These are phyloP conservation scores for Lasioglossum vierecki DNA, from an alignment of 2,888 invertebrate genomes.

Conservation along the genomic window DNA sequence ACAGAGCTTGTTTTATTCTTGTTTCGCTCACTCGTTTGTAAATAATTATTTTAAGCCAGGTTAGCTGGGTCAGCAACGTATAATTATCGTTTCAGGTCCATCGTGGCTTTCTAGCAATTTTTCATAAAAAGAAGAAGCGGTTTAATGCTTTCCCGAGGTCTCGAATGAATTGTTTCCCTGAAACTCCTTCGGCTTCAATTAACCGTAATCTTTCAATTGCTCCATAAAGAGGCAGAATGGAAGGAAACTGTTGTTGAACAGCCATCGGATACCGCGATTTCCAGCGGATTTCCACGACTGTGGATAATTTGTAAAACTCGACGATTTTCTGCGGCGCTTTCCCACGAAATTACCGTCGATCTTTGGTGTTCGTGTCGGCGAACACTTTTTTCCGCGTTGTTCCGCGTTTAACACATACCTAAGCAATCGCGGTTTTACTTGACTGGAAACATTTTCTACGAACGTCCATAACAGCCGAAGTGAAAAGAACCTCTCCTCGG, in stretches of 20 bases:
- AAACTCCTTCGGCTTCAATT: not conserved
- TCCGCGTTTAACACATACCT: conserved; percentile 5
- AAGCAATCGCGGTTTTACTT: not conserved
- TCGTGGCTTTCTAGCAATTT: not conserved
- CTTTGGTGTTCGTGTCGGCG: not conserved
- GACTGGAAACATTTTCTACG: conserved; percentile 29
- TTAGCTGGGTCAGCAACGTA: not conserved
- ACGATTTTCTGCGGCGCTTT: not conserved
- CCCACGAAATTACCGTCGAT: conserved; percentile 20
- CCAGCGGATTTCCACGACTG: not conserved
- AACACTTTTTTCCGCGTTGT: not conserved
- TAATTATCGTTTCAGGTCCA: not conserved
- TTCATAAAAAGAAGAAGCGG: not conserved
- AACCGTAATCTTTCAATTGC: not conserved
- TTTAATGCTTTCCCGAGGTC: not conserved
- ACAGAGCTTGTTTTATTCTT: not conserved
- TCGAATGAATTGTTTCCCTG: not conserved
- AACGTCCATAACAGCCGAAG: conserved; percentile 27
- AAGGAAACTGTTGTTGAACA: not conserved
- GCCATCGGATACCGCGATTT: not conserved
- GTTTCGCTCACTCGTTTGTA: not conserved
- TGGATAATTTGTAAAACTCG: not conserved
- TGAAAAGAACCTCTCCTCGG: conserved; percentile 11
- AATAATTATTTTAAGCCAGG: not conserved
- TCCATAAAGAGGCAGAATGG: not conserved